Base-by-base conservation (phyloP, 2,113 vertebrate genomes). In the Anseranas semipalmata region DNA sequence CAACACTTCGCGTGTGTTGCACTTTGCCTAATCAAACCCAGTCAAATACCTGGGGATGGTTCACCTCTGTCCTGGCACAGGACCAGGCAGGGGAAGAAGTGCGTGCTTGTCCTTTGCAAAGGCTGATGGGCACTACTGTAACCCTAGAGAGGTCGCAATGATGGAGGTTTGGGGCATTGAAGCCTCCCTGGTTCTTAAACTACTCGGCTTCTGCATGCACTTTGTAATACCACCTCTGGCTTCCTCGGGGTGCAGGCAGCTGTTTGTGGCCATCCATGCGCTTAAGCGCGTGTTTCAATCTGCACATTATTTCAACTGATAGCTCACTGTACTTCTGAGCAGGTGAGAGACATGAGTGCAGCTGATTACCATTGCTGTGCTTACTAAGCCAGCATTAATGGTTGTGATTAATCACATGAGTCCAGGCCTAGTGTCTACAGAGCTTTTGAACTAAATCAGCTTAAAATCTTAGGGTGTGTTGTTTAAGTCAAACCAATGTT, bases 401-500 rank as follows among this genome's bases (percentile, higher is more conserved):
- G 53, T 41, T 66, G 78, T 87, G 35, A 73, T 91, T 85, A 94
- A 95, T 96, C 89, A 74, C 27, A 7, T 5, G 58, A 93, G 77
- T 52, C 53, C 53, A 56, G 70, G 81, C 81, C 71, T 79, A 27
- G 53, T 37, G 37, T 91, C 89, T 89, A 3, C 58, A 72, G 45
- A 91, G 84, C 77, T 96, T 86, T 96, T 87, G 72, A 85, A 85
- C 55, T 91, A 91, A 96, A 95, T 94, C 85, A 92, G 93, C 87
- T 95, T 96, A 91, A 91, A 93, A 94, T 93, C 79, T 90, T 94
- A 93, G 53, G 50, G 37, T 46, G 37, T 66, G 63, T 48, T 91
- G 90, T 87, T 94, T 62, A 90, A 94, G 58, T 94, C 93, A 83
- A 91, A 93, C 63, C 45, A 50, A 5, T 24, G 50, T 81, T 83